Base-by-base conservation (phyloP, 2,888 invertebrate species). In the Amiota communis region DNA sequence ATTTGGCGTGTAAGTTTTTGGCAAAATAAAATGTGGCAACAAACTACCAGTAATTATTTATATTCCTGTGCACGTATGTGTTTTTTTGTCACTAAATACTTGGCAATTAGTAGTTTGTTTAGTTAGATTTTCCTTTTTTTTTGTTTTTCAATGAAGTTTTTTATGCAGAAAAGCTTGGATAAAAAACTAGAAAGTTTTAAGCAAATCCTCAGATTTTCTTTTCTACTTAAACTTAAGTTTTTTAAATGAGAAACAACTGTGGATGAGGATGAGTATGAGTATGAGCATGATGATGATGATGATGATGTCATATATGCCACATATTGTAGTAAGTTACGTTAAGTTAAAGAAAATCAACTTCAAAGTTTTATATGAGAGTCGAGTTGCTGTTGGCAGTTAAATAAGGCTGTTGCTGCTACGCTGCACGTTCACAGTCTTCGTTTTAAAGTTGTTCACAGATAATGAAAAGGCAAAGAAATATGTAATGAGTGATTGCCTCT, bases 401-500 rank as follows among this genome's bases (percentile, higher is more conserved):
- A n/a, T n/a, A 36, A 36, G 36, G 2, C 53, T 12, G 53, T 53
- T 23, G 61, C 36, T 61, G 61, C 61, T 61, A 36, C 6, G 17
- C 17, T 10, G 17, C 53, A 8, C n/a, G n/a, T n/a, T n/a, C n/a
- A n/a, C 57, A 57, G 57, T 17, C n/a, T 57, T 84, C 80, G 82
- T 74, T 65, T n/a, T 70, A 61, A 61, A 20, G 6, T 61, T 17
- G 20, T 10, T 57, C 2, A 13, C 9, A 23, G 61, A 61, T 36
- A 13, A 13, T 23, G 23, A 2, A 17, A 61, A 12, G 20, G 53
- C 13, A 53, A 53, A 53, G 23, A 23, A 61, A 61, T 61, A n/a
- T n/a, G n/a, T n/a, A 61, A 61, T 23, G 61, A 61, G 23, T 61
- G 61, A 61, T 61, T 61, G 61, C 36, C 61, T 61, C 20, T 61